These are phyloP conservation scores for Sebastes minor DNA, from an alignment of 2,797 vertebrate genomes.

Conservation along the genomic window DNA sequence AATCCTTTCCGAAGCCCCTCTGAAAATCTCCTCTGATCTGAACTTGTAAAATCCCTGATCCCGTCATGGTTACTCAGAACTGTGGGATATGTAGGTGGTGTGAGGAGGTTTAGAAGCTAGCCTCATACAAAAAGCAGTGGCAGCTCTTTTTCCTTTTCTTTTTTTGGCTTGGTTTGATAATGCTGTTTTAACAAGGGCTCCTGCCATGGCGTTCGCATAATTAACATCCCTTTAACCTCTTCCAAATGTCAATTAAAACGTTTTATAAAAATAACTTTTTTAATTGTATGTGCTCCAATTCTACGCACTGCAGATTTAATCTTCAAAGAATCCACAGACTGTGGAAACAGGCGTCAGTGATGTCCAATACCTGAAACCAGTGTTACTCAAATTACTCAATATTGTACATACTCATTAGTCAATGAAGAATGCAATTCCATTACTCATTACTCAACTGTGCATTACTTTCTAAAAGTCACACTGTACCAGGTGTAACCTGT, in stretches of 20 bases:
- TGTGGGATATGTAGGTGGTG: neutral
- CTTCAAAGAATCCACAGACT: neutral
- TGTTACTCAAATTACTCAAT: neutral
- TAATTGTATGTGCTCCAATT: too few species aligned
- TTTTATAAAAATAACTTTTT: too few species aligned
- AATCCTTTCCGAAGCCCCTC: neutral
- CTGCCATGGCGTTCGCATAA: neutral
- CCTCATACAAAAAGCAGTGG: neutral
- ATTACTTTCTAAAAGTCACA: too few species aligned
- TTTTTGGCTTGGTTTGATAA: neutral
- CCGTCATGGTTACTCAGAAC: conserved; percentile 6
- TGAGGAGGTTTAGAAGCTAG: neutral
- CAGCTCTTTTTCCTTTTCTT: neutral
- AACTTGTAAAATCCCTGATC: conserved; percentile 33
- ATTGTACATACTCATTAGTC: neutral
- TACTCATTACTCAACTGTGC: too few species aligned
- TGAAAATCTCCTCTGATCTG: conserved; percentile 39
- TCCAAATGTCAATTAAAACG: neutral
- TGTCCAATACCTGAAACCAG: too few species aligned
- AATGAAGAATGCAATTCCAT: neutral
- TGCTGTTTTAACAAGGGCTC: neutral
- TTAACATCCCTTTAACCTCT: neutral
- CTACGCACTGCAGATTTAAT: neutral
- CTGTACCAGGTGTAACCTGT: too few species aligned
- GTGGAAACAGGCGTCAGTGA: neutral